Conservation (phyloP, 1,140 invertebrate genomes). For the Zaprionus ghesquierei region DNA sequence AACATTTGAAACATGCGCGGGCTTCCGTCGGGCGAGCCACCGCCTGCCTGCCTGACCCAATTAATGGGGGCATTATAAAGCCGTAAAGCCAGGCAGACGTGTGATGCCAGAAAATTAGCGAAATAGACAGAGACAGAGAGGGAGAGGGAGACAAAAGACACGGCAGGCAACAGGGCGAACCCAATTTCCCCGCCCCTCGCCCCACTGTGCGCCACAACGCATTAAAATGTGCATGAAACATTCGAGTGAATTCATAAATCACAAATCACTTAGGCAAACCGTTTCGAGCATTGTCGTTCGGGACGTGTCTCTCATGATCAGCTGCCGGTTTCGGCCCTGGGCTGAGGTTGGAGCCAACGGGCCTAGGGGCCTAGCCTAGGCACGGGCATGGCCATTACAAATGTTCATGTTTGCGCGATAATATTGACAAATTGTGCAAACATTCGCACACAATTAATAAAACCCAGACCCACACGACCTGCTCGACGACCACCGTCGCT, state of each 20-base stretch:
- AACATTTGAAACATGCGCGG: conserved; percentile 60
- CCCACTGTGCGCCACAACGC: conserved; percentile 25
- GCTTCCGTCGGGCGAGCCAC: conserved; percentile 8
- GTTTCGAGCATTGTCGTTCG: conserved; percentile 15
- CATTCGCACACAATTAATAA: conserved; percentile 82
- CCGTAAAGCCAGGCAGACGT: conserved; percentile 59
- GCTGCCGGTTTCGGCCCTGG: conserved; percentile 6
- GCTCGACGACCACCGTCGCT: not conserved
- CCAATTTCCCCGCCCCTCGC: not conserved
- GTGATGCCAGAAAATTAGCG: conserved; percentile 55
- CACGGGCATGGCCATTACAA: conserved; percentile 39
- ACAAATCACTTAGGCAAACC: conserved; percentile 74
- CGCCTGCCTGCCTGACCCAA: conserved; percentile 57
- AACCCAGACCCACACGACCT: conserved; percentile 49
- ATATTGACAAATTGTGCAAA: conserved; percentile 82
- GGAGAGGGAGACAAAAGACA: conserved; percentile 2
- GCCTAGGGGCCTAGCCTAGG: not conserved
- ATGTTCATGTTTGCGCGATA: conserved; percentile 75
- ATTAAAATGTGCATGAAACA: conserved; percentile 66
- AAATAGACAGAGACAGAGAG: conserved; percentile 53
- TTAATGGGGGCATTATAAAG: conserved; percentile 70
- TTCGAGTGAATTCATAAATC: conserved; percentile 71
- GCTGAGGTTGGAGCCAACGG: not conserved
- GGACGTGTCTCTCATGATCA: conserved; percentile 3
- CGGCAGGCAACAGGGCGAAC: conserved; percentile 7